Evolutionary conservation across 2,888 invertebrate genomes (phyloP).

Genomic region (Scaeva pyrastri): DNA sequence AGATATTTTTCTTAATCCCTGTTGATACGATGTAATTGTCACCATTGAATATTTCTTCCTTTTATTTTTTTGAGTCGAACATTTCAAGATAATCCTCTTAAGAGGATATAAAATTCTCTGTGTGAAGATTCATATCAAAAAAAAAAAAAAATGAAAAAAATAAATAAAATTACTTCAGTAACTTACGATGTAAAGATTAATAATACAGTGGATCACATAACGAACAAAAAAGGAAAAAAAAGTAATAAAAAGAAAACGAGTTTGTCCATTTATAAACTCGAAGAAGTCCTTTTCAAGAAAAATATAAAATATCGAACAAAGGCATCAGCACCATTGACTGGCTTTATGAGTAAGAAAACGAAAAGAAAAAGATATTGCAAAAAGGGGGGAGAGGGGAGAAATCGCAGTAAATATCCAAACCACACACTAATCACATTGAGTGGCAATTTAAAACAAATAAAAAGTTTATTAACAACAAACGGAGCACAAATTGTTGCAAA

Average conservation of each 20-base stretch:
- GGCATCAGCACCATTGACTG: neutral
- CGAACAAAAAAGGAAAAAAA: conserved; percentile 34
- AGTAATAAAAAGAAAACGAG: conserved; percentile 45
- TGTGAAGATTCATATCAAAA: conserved; percentile 50
- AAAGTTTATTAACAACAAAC: conserved; percentile 51
- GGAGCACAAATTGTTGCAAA: conserved; percentile 18
- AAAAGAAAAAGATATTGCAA: neutral
- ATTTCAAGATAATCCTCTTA: conserved; percentile 47
- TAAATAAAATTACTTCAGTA: conserved; percentile 37
- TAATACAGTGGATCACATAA: conserved; percentile 38
- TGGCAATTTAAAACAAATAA: conserved; percentile 75
- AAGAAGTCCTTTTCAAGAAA: conserved; percentile 38
- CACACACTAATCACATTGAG: conserved; percentile 72
- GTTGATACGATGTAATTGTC: conserved; percentile 68
- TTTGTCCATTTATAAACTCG: conserved; percentile 32
- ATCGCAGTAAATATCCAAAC: conserved; percentile 63
- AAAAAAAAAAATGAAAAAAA: conserved; percentile 20
- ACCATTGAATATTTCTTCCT: conserved; percentile 55
- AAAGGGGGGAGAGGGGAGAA: conserved; percentile 1
- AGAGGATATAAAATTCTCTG: conserved; percentile 22
- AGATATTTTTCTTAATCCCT: conserved; percentile 38
- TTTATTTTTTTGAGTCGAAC: conserved; percentile 47
- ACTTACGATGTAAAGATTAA: conserved; percentile 31
- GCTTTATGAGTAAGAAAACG: neutral
- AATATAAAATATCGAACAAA: conserved; percentile 13